Evolutionary conservation across 2,888 invertebrate species (phyloP).

Genomic region (Pristionchus mayeri): DNA sequence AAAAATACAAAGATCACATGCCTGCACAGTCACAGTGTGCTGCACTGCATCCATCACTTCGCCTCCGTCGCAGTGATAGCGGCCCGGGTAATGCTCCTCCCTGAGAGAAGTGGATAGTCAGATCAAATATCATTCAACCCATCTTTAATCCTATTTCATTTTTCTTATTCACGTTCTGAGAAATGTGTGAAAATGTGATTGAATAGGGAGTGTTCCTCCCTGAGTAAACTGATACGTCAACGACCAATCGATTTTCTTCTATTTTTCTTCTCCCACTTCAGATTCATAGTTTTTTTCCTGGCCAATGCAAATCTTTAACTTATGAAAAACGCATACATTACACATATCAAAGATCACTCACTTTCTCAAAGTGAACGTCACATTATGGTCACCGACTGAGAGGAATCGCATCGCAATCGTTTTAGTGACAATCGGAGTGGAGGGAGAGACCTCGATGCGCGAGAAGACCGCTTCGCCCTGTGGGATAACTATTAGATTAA

Average conservation of each 20-base stretch:
- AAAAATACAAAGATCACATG: slow-evolving; percentile 43
- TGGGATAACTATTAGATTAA: background rate
- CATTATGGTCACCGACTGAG: slow-evolving; percentile 54
- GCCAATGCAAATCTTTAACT: no score
- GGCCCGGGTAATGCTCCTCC: slow-evolving; percentile 54
- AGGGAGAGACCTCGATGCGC: slow-evolving; percentile 56
- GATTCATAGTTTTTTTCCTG: no score
- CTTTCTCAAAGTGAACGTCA: slow-evolving; percentile 57
- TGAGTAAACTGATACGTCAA: no score
- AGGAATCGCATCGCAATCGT: slow-evolving; percentile 63
- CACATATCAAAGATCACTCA: background rate
- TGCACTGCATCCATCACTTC: slow-evolving; percentile 52
- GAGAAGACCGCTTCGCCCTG: slow-evolving; percentile 29
- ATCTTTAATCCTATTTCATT: no score
- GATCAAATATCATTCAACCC: background rate
- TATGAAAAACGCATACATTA: no score
- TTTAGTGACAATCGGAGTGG: slow-evolving; percentile 61
- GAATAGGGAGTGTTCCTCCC: background rate
- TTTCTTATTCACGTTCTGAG: background rate
- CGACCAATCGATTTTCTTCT: no score
- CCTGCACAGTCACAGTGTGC: slow-evolving; percentile 56
- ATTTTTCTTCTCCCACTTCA: no score
- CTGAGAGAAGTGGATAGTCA: no score
- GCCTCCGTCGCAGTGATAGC: slow-evolving; percentile 56
- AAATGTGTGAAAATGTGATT: background rate